Evolutionary conservation across 2,888 invertebrate species (phyloP).

Genomic region (Yponomeuta cagnagella): DNA sequence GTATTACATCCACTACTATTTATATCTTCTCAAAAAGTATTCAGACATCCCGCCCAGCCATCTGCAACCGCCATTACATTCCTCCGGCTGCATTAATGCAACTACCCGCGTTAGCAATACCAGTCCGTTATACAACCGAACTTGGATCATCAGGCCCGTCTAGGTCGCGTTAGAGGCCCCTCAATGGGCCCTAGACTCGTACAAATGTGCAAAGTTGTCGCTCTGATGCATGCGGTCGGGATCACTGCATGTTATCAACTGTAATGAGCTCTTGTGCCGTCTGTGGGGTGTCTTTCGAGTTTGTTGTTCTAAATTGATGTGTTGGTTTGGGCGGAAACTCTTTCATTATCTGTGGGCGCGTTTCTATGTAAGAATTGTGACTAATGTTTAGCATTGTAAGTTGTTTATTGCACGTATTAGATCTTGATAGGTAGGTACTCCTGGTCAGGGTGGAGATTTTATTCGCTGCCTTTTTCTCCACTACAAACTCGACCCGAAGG

Average conservation of each 20-base stretch:
- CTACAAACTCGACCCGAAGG: no score
- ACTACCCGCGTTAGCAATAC: conserved; percentile 6
- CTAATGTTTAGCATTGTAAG: no score
- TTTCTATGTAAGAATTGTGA: no score
- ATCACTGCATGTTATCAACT: conserved; percentile 3
- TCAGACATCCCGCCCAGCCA: not conserved
- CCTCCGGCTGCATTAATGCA: conserved; percentile 21
- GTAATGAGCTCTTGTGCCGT: not conserved
- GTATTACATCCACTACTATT: not conserved
- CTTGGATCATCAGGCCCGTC: conserved; percentile 53
- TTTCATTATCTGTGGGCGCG: no score
- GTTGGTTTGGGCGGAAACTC: no score
- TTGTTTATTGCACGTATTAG: no score
- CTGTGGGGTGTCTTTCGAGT: not conserved
- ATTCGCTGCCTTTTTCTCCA: no score
- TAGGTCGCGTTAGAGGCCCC: conserved; percentile 30
- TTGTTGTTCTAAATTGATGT: not conserved
- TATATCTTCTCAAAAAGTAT: not conserved
- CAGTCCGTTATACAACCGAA: conserved; percentile 48
- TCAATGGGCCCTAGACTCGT: conserved; percentile 32
- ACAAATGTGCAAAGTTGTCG: conserved; percentile 26
- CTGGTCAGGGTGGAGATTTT: no score
- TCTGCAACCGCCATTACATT: not conserved
- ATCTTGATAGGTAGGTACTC: no score
- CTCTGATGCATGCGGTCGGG: conserved; percentile 4